Conservation (phyloP, 2,113 vertebrate genomes). For the Desmodus rotundus region DNA sequence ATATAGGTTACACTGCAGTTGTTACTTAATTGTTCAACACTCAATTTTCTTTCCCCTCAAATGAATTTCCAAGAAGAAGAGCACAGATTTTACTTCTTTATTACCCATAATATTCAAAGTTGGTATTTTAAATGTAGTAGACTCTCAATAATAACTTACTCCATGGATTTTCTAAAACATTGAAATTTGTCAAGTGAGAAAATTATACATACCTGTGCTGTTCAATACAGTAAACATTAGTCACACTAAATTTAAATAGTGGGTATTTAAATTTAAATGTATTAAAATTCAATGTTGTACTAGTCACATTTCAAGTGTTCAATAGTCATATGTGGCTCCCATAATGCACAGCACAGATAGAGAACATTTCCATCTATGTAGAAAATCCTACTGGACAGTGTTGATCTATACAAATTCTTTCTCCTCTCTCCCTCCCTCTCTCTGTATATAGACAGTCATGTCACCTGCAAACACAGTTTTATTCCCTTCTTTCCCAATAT, state of each 20-base stretch:
- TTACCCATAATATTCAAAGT: background rate
- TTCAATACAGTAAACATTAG: background rate
- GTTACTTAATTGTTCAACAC: background rate
- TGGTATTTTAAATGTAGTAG: background rate
- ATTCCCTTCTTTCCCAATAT: background rate
- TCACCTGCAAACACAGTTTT: background rate
- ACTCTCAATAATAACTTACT: background rate
- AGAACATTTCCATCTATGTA: background rate
- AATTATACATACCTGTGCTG: background rate
- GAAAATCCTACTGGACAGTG: background rate
- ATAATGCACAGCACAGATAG: background rate
- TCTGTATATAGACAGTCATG: background rate
- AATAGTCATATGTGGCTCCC: background rate
- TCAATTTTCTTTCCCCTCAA: background rate
- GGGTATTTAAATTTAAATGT: conserved; percentile 34
- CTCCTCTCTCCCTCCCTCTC: background rate
- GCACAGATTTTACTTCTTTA: background rate
- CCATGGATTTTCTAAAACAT: background rate
- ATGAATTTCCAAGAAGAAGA: conserved; percentile 3
- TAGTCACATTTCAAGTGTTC: background rate
- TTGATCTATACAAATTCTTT: background rate
- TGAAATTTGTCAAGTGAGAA: conserved; percentile 6
- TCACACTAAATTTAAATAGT: too few species aligned
- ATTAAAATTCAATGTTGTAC: background rate
- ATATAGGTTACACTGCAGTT: background rate